Evolutionary conservation across 2,888 invertebrate species (phyloP).

Genomic region (Apamea anceps): DNA sequence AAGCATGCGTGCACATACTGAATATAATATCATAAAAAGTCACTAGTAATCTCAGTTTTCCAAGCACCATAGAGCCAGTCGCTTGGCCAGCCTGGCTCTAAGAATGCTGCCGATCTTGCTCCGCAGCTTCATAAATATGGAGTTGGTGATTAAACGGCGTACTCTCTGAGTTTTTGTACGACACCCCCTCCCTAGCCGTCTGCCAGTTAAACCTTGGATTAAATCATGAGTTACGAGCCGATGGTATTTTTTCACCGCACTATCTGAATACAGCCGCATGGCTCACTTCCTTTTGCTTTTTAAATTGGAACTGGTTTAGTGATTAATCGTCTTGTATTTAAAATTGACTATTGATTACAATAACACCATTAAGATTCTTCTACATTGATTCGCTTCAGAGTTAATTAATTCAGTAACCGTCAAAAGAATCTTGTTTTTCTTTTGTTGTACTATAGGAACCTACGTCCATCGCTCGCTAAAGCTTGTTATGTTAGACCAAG

Average conservation of each 20-base stretch:
- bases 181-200: slow-evolving; percentile 67
- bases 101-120: slow-evolving; percentile 85
- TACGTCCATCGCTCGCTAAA: slow-evolving; percentile 28
- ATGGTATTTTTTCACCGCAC: slow-evolving; percentile 48
- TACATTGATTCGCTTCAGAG: slow-evolving; percentile 40
- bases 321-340: slow-evolving; percentile 47
- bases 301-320: slow-evolving; percentile 49
- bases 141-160: slow-evolving; percentile 84
- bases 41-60: slow-evolving; percentile 72
- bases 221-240: slow-evolving; percentile 69
- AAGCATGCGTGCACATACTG: slow-evolving; percentile 51
- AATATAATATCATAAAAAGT: slow-evolving; percentile 66
- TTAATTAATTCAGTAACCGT: slow-evolving; percentile 44
- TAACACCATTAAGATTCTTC: slow-evolving; percentile 46
- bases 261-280: slow-evolving; percentile 53
- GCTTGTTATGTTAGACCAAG: slow-evolving; percentile 62
- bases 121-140: slow-evolving; percentile 86
- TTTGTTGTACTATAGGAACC: not conserved
- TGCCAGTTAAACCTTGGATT: slow-evolving; percentile 66
- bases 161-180: slow-evolving; percentile 78
- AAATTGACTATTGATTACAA: slow-evolving; percentile 50
- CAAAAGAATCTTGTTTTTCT: slow-evolving; percentile 15
- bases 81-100: slow-evolving; percentile 72
- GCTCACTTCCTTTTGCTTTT: slow-evolving; percentile 56
- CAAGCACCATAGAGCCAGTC: slow-evolving; percentile 64